These are phyloP conservation scores for Tetrao urogallus DNA, from an alignment of 2,113 vertebrate genomes.

Conservation along the genomic window DNA sequence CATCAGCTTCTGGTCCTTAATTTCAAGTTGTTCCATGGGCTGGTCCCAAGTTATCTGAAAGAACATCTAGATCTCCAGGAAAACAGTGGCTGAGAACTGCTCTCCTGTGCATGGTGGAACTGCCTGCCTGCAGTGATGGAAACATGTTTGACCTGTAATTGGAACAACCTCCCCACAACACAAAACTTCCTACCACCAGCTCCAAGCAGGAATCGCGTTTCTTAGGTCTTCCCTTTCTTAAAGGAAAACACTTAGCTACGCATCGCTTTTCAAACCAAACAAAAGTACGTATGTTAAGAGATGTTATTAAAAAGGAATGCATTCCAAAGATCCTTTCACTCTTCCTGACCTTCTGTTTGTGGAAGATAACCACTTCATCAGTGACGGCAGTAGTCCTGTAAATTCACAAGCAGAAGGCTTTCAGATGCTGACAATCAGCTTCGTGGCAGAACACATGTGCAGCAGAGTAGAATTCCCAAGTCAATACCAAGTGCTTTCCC, in stretches of 20 bases:
- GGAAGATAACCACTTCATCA: background rate
- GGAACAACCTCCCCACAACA: background rate
- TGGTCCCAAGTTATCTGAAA: background rate
- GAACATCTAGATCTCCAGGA: background rate
- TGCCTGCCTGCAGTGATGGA: background rate
- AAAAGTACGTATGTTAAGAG: background rate
- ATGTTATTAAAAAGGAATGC: background rate
- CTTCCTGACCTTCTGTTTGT: background rate
- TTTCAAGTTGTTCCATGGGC: background rate
- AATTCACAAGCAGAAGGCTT: background rate
- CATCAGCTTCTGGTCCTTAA: background rate
- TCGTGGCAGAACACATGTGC: background rate
- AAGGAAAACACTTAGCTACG: background rate
- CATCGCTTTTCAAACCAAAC: background rate
- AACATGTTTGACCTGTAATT: background rate
- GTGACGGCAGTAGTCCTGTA: background rate
- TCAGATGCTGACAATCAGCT: background rate
- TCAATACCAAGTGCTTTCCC: background rate
- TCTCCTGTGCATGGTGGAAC: background rate
- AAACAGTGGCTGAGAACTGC: background rate
- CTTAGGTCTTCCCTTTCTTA: background rate
- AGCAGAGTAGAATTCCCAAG: conserved; percentile 3
- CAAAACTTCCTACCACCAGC: background rate
- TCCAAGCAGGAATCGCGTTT: background rate
- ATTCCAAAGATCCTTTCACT: background rate